Evolutionary conservation across 1,140 invertebrate genomes (phyloP).

Genomic region (Ostrea edulis): DNA sequence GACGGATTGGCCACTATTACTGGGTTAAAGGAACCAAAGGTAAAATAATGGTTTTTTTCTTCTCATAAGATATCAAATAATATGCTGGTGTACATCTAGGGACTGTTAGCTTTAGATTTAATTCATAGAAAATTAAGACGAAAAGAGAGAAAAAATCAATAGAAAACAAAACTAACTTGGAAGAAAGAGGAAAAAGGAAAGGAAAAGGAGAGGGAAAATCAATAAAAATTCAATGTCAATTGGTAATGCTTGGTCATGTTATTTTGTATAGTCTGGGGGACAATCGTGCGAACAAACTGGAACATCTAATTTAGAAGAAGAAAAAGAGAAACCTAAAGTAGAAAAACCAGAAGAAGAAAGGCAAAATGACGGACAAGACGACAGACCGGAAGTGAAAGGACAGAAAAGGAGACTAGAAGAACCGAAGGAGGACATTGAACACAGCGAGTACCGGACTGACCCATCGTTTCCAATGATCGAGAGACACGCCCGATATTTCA

Average conservation of each 20-base stretch:
- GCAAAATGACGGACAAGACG: background rate
- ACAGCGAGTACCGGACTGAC: background rate
- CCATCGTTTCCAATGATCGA: background rate
- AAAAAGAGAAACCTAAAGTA: too few relatives aligned
- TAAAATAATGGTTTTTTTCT: background rate
- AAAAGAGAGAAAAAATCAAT: background rate
- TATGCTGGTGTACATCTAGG: background rate
- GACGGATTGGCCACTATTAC: background rate
- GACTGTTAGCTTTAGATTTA: background rate
- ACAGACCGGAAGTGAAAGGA: background rate
- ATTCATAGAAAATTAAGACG: background rate
- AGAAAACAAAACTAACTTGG: background rate
- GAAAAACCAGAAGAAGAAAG: background rate
- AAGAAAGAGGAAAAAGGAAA: background rate
- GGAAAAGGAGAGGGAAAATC: background rate
- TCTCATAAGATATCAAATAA: too few relatives aligned
- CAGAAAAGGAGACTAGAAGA: background rate
- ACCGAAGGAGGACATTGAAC: background rate
- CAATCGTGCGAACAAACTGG: background rate
- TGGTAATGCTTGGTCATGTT: background rate
- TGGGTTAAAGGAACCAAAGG: conserved; percentile 6
- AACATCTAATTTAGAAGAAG: background rate
- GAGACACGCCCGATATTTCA: background rate
- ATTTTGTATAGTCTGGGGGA: background rate
- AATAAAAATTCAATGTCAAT: too few relatives aligned